Evolutionary conservation across 2,113 vertebrate genomes (phyloP).

Genomic region (Gasterosteus aculeatus): DNA sequence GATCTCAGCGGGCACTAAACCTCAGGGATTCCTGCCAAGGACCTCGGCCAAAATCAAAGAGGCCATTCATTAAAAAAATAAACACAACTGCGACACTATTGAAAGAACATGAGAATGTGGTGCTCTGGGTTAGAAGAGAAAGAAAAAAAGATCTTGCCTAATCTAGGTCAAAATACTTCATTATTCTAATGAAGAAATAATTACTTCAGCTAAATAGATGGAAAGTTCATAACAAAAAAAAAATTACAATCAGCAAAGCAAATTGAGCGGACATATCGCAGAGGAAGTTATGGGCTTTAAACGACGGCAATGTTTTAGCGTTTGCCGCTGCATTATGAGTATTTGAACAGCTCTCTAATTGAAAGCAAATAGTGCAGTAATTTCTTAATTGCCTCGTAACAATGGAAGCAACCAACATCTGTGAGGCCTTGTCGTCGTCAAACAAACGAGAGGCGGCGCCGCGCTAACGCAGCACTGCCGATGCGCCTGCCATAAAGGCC

Average conservation of each 20-base stretch:
- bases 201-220: conserved; percentile 22
- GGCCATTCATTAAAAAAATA: conserved; percentile 55
- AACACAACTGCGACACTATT: conserved; percentile 39
- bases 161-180: conserved; percentile 19
- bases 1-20: conserved; percentile 65
- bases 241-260: conserved; percentile 39
- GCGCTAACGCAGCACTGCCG: conserved; percentile 44
- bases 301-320: conserved; percentile 43
- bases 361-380: conserved; percentile 62
- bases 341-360: conserved; percentile 53
- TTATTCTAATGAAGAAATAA: conserved; percentile 35
- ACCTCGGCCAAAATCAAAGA: conserved; percentile 49
- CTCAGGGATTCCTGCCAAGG: conserved; percentile 57
- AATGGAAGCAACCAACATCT: conserved; percentile 60
- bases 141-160: conserved; percentile 9
- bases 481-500: conserved; percentile 48
- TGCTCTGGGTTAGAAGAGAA: background rate
- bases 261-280: conserved; percentile 16
- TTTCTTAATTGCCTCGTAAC: conserved; percentile 50
- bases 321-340: conserved; percentile 30
- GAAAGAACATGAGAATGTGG: conserved; percentile 26
- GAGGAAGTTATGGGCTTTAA: conserved; percentile 47
- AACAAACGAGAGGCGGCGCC: conserved; percentile 63
- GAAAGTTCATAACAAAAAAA: conserved; percentile 30
- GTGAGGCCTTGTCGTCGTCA: conserved; percentile 55